Conservation (phyloP, 2,113 vertebrate genomes). For the Scortum barcoo region DNA sequence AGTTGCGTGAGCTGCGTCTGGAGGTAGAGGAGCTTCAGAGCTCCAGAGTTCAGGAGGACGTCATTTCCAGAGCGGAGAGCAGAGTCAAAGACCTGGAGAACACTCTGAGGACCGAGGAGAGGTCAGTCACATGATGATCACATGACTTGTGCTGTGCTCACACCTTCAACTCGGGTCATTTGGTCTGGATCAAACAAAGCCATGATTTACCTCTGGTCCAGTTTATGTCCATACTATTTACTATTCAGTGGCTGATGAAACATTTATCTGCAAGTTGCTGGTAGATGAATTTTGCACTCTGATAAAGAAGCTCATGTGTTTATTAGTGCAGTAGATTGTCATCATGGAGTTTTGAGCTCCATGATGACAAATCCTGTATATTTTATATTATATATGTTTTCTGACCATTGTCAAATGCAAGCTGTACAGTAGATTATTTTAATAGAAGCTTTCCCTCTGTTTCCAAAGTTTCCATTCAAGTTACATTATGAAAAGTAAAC, state of each 20-base stretch:
- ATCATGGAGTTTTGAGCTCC: too few species aligned
- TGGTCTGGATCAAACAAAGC: not conserved
- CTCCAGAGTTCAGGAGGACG: constrained; percentile 81
- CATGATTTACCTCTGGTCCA: not conserved
- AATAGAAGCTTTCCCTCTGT: not conserved
- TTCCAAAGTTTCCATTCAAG: not conserved
- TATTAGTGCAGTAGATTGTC: too few species aligned
- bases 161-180: not conserved
- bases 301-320: too few species aligned
- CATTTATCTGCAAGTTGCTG: too few species aligned
- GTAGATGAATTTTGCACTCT: too few species aligned
- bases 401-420: too few species aligned
- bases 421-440: too few species aligned
- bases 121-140: constrained; percentile 69
- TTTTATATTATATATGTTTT: too few species aligned
- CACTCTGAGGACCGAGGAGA: constrained; percentile 79
- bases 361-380: too few species aligned
- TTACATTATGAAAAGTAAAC: not conserved
- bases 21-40: constrained; percentile 83
- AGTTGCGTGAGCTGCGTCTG: constrained; percentile 81
- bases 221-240: too few species aligned
- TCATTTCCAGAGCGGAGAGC: constrained; percentile 79
- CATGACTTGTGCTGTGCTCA: too few species aligned
- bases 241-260: too few species aligned
- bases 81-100: constrained; percentile 84